Base-by-base conservation (phyloP, 92 coral and sea anemone species). In the Scolanthus callimorphus region DNA sequence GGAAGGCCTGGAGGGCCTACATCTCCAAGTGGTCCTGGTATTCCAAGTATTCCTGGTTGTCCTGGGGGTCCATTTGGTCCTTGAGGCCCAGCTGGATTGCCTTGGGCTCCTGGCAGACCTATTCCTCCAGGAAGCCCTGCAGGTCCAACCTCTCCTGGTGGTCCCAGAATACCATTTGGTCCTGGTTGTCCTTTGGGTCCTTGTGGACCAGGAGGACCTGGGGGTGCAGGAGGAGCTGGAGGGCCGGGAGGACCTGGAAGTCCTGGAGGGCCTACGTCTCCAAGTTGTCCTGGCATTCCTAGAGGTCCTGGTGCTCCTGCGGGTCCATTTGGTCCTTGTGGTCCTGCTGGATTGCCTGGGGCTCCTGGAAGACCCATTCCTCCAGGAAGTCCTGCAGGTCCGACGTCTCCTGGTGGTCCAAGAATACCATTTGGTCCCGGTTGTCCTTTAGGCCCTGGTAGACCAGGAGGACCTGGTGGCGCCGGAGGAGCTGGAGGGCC, bases 131-230 rank as follows among this genome's bases (percentile, higher is more conserved):
- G 52, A 3, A 13, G 12, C 13, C 75, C 81, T 25, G 66, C 52
- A 15, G 75, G 68, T 39, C 63, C 63, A 21, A 25, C 51, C 6
- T 60, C 66, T 15, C 66, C 97, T 13, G 79, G 79, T 27, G 84
- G 80, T 11, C 97, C 97, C 9, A 77, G 79, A 19, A 85, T 84
- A 43, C 89, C 85, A 13, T 71, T 76, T 3, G 82, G 79, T 1
- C 97, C 97, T 31, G 89, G 86, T 10, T 92, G 84, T 20, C 80
- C 71, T 15, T 70, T 76, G 11, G 82, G 82, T 13, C 94, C 85
- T 2, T 94, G 82, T n/a, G 80, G 79, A 9, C 97, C 92, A 0
- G 88, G 79, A 3, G 83, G 80, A 0, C 90, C 90, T 3, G 80
- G 69, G 1, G 92, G 88, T 4, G 90, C 95, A 8, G 81, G 77